A percentile compares a stretch with the other conserved stretches of the same genome.
phyloP scores from a whole-genome alignment of 2,113 vertebrate species.

The Neolamprologus sp. region DNA sequence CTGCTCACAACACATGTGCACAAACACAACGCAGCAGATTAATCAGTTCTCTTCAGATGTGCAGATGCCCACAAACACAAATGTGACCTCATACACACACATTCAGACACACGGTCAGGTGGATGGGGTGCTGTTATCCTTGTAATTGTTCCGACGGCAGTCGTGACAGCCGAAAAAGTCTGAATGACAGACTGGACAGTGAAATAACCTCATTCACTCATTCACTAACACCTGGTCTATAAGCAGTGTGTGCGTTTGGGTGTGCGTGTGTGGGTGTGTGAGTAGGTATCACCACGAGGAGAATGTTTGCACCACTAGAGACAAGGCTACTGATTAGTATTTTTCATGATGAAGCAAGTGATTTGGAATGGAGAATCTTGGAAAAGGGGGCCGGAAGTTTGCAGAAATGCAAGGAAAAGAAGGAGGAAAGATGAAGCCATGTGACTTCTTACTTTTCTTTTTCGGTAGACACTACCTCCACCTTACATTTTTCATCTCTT shows the following conservation, averaged over 20 bases:
- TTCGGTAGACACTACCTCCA: background rate
- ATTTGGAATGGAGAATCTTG: background rate
- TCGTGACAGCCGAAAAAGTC: slow-evolving; percentile 11
- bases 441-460: slow-evolving; percentile 2
- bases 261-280: background rate
- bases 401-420: background rate
- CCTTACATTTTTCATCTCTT: slow-evolving; percentile 40
- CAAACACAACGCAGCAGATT: background rate
- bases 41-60: background rate
- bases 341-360: background rate
- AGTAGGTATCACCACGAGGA: background rate
- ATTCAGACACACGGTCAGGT: background rate
- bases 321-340: background rate
- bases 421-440: background rate
- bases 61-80: background rate
- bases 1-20: background rate
- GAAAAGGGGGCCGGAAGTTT: background rate
- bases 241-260: background rate
- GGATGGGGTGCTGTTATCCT: background rate
- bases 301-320: background rate
- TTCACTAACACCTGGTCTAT: slow-evolving; percentile 2
- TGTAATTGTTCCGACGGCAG: slow-evolving; percentile 29
- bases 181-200: slow-evolving; percentile 8
- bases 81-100: background rate
- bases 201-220: slow-evolving; percentile 45